phyloP scores from a whole-genome alignment of 2,797 vertebrate species.

The Tiaroga cobitis region DNA sequence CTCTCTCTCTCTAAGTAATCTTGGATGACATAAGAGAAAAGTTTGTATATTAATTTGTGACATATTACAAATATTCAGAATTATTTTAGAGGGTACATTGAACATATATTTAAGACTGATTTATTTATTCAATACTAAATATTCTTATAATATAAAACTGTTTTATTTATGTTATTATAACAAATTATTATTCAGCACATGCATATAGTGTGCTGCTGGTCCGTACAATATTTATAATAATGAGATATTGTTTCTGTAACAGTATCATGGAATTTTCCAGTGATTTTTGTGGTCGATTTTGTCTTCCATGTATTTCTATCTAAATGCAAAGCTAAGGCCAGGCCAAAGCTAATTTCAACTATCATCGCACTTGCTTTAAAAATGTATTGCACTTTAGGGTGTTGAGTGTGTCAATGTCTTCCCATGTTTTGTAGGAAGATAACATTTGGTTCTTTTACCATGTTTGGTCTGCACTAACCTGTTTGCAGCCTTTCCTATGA shows the following conservation, averaged over 20 bases:
- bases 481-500: slow-evolving; percentile 9
- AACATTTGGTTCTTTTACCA: not conserved
- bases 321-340: slow-evolving; percentile 52
- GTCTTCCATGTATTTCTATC: slow-evolving; percentile 56
- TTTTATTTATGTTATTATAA: slow-evolving; percentile 35
- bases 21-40: slow-evolving; percentile 12
- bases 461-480: not conserved
- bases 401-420: slow-evolving; percentile 34
- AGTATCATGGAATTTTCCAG: slow-evolving; percentile 9
- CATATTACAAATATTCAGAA: slow-evolving; percentile 18
- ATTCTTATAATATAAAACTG: slow-evolving; percentile 39
- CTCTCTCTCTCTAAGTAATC: slow-evolving; percentile 16
- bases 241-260: slow-evolving; percentile 28
- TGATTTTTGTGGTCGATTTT: slow-evolving; percentile 42
- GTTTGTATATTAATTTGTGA: slow-evolving; percentile 43
- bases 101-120: slow-evolving; percentile 27
- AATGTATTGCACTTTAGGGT: slow-evolving; percentile 46
- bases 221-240: slow-evolving; percentile 5
- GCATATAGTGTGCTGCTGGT: slow-evolving; percentile 22
- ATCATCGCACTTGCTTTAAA: slow-evolving; percentile 18
- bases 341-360: slow-evolving; percentile 39
- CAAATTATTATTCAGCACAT: slow-evolving; percentile 24
- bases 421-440: slow-evolving; percentile 23
- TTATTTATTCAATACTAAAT: slow-evolving; percentile 37
- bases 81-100: slow-evolving; percentile 31